Base-by-base conservation (phyloP, 2,797 vertebrate genomes). In the Melanotaenia nigrans region DNA sequence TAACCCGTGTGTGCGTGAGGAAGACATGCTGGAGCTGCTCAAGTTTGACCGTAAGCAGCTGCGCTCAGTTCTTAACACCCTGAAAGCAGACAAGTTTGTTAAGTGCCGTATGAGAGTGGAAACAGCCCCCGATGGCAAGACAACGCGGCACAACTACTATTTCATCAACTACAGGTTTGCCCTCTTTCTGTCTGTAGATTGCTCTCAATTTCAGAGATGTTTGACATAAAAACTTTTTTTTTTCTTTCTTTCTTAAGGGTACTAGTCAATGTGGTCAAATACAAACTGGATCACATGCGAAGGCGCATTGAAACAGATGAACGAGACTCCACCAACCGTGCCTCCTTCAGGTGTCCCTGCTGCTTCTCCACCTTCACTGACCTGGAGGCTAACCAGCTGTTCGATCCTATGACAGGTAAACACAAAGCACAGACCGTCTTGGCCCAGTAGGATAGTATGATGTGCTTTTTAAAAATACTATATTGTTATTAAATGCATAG, bases 281-380 rank as follows among this genome's bases (percentile, higher is more conserved):
- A 99, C 84, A 99, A 99, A 87, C 85, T 99, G 92, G 98, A 99
- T 90, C 98, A 99, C 92, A 99, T 99, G 96, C 94, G 97, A n/a
- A 92, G 98, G 1, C 95, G 97, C 73, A 99, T 99, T 47, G 98
- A 99, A 93, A 99, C 96, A 0, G 97, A 99, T 30, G 98, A 99
- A 82, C 94, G 98, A n/a, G 97, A 99, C 89, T 97, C 96, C 33
- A 99, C 98, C 77, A 99, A 97, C 74, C 94, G 98, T 0, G 98
- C 98, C 14, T 99, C 98, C 45, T 99, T 99, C 84, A 95, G 95
- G 33, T 99, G 98, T 65, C 98, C 98, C 56, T 95, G 95, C 87
- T 99, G 98, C 89, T 94, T 80, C 90, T 98, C 94, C 90, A 97
- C 97, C 18, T 99, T 99, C 92, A 99, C 98, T 0, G 98, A 99